These are phyloP conservation scores for Acanthochromis polyacanthus DNA, from an alignment of 2,113 vertebrate species.

Conservation along the genomic window DNA sequence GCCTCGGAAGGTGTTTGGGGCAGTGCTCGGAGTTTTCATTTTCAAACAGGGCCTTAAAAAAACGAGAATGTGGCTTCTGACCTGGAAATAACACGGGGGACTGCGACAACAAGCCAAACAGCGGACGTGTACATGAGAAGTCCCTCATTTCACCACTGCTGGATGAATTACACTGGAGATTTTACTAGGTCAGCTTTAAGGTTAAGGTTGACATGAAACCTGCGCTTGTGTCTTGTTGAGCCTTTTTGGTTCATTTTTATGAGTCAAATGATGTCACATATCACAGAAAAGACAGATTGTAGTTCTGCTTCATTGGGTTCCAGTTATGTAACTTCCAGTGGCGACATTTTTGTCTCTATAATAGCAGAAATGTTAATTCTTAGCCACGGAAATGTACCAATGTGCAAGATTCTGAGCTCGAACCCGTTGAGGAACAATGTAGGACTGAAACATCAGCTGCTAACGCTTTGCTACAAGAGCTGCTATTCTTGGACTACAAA, in stretches of 20 bases:
- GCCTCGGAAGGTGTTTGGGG: slow-evolving; percentile 3
- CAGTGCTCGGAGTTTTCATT: slow-evolving; percentile 14
- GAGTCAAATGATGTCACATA: neutral
- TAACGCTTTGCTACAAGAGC: neutral
- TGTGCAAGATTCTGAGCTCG: no score
- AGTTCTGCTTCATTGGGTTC: no score
- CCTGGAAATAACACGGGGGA: slow-evolving; percentile 5
- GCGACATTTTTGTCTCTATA: no score
- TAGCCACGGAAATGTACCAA: no score
- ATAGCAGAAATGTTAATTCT: neutral
- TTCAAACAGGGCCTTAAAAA: slow-evolving; percentile 26
- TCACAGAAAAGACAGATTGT: neutral
- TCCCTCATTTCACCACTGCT: neutral
- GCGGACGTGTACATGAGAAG: neutral
- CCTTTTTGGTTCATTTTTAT: slow-evolving; percentile 2
- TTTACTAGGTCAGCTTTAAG: slow-evolving; percentile 3
- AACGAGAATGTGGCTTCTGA: slow-evolving; percentile 14
- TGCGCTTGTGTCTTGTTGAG: neutral
- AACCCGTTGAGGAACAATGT: no score
- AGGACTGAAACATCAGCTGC: slow-evolving; percentile 13
- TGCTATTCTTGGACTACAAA: slow-evolving; percentile 49
- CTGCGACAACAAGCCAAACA: slow-evolving; percentile 1
- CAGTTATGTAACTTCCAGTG: no score
- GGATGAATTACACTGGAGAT: neutral
- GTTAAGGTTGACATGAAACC: neutral